phyloP scores from a whole-genome alignment of 2,888 invertebrate species.

The Diarsia rubi region DNA sequence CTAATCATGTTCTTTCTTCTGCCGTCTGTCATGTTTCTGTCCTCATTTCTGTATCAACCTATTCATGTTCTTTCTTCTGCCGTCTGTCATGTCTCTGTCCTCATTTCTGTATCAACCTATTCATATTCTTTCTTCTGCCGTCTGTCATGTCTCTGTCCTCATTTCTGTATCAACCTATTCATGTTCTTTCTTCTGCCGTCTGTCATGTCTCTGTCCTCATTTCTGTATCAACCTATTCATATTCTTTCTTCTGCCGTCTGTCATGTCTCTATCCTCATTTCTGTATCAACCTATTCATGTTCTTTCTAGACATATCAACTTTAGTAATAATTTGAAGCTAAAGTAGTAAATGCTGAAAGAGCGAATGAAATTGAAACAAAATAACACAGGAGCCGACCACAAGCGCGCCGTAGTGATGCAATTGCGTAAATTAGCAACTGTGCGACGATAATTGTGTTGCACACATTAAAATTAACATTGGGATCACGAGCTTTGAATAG shows the following conservation, averaged over 20 bases:
- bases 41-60: too few relatives aligned
- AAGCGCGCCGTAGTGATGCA: conserved; percentile 26
- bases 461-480: conserved; percentile 60
- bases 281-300: not conserved
- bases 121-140: too few relatives aligned
- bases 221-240: not conserved
- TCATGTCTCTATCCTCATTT: not conserved
- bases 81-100: not conserved
- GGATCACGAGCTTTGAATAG: conserved; percentile 50
- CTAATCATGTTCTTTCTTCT: too few relatives aligned
- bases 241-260: too few relatives aligned
- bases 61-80: too few relatives aligned
- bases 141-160: too few relatives aligned
- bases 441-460: conserved; percentile 53
- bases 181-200: not conserved
- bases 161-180: too few relatives aligned
- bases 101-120: not conserved
- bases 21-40: too few relatives aligned
- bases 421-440: conserved; percentile 53
- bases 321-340: not conserved
- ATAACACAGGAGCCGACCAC: conserved; percentile 10
- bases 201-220: not conserved
- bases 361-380: conserved; percentile 29
- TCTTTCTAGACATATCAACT: not conserved
- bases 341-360: not conserved